Evolutionary conservation across 2,888 invertebrate genomes (phyloP), one percentile per base, ranked within the genome.

Genomic region (Congeria kusceri): DNA sequence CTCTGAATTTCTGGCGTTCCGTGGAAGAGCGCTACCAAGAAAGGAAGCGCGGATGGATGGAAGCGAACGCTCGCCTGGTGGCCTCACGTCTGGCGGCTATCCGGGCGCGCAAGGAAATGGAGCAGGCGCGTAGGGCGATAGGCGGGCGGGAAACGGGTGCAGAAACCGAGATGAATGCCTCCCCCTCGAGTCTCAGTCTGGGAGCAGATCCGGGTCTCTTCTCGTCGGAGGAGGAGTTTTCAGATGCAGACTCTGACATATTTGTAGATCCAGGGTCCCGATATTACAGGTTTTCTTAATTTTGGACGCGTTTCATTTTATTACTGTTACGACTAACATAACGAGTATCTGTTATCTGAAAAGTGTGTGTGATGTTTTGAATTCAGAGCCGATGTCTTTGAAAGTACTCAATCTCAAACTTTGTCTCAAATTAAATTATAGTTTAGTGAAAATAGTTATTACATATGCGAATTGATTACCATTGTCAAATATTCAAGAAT

Each of bases 221-320:
- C 29, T 20, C 32, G 5, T 15, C 11, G 9, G 62, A 67, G 1
- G 73, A 76, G 1, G 82, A 83, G 27, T 83, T 83, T 56, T 83
- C 78, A 18, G 78, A 79, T 20, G 76, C 73, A 1, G 82, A 83
- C n/a, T 15, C 57, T 0, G 73, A 76, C 0, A 25, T 53, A 20
- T 78, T 76, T 53, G 29, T 20, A 2, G 82, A 83, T 47, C 78
- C 78, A 1, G 76, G 28, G 2, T 72, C 68, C 1, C 58, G 64
- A 47, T 73, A 65, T 25, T 61, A 62, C 53, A 67, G 68, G 75
- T 39, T n/a, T 39, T 11, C 39, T 39, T 7, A 39, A 39, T 1
- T 5, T 7, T 5, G 9, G 13, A 39, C 39, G 39, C 39, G 1
- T 39, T 39, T 3, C 9, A 39, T 1, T 13, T 39, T 39, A 39